These are phyloP conservation scores for Catalaphyllia jardinei DNA, from an alignment of 64 coral and sea anemone species.

Conservation along the genomic window DNA sequence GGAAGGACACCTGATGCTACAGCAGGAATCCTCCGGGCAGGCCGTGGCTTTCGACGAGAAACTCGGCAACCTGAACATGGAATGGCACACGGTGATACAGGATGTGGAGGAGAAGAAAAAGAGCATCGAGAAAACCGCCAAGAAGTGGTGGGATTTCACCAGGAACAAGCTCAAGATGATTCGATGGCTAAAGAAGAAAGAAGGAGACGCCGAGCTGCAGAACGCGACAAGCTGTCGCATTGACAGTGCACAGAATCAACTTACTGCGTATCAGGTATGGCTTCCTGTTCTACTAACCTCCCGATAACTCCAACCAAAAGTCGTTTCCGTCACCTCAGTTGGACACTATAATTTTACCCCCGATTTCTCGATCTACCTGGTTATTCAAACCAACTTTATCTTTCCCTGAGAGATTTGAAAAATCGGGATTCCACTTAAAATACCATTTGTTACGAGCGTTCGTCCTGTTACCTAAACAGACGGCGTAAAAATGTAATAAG, in stretches of 20 bases:
- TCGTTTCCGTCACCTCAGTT: not conserved
- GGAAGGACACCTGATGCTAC: constrained; percentile 89
- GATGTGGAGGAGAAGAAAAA: constrained; percentile 90
- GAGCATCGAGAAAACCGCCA: constrained; percentile 92
- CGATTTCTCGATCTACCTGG: too few species aligned
- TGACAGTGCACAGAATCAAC: constrained; percentile 92
- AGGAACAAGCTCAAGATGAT: constrained; percentile 98
- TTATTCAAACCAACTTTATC: too few species aligned
- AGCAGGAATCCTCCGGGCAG: constrained; percentile 76
- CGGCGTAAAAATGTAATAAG: too few species aligned
- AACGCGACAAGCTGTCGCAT: constrained; percentile 53
- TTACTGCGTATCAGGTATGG: constrained; percentile 89
- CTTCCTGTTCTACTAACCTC: not conserved
- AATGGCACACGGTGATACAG: constrained; percentile 84
- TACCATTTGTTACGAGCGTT: too few species aligned
- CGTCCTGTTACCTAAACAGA: too few species aligned
- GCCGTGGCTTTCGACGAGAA: constrained; percentile 92
- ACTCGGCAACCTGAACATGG: constrained; percentile 75
- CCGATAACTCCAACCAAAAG: too few species aligned
- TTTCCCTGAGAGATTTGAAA: too few species aligned
- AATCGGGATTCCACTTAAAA: too few species aligned
- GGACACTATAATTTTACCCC: not conserved
- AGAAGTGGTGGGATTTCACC: constrained; percentile 99
- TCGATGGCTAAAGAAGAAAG: constrained; percentile 95
- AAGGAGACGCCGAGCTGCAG: constrained; percentile 81